These are phyloP conservation scores for Hypocryptadius cinnamomeus DNA, from an alignment of 2,113 vertebrate species.

Conservation along the genomic window DNA sequence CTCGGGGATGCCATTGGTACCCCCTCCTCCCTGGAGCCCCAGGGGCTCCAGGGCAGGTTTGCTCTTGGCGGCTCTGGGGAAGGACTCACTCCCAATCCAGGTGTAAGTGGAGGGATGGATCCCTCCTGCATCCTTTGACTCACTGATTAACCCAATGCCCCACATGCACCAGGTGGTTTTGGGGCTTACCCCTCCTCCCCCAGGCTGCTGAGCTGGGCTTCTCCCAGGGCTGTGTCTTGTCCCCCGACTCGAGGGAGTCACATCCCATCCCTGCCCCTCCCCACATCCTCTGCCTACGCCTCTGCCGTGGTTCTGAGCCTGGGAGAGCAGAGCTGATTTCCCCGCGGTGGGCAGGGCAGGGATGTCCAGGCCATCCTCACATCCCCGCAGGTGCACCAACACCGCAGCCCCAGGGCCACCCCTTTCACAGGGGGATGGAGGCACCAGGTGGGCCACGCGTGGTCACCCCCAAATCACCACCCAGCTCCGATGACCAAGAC, in stretches of 20 bases:
- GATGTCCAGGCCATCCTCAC: neutral
- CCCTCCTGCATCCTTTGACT: neutral
- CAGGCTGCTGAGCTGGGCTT: neutral
- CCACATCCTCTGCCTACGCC: neutral
- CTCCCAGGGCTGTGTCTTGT: neutral
- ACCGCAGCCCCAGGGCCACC: neutral
- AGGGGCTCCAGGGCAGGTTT: too few relatives aligned
- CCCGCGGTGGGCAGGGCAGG: neutral
- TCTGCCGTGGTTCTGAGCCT: neutral
- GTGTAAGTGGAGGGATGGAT: accelerated
- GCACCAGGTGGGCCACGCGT: accelerated
- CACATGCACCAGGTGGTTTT: neutral
- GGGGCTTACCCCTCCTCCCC: neutral
- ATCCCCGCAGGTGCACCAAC: neutral
- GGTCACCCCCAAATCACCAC: neutral
- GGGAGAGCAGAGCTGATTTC: neutral
- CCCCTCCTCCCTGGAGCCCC: too few relatives aligned
- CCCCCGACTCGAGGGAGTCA: neutral
- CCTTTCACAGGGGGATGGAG: neutral
- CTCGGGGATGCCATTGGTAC: too few relatives aligned
- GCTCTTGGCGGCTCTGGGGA: accelerated
- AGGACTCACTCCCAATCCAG: neutral
- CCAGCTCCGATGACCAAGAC: neutral
- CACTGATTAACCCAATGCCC: neutral
- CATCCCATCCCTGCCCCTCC: neutral